These are phyloP conservation scores for Cyclargus thomasi DNA, from an alignment of 1,140 invertebrate genomes.

Conservation along the genomic window DNA sequence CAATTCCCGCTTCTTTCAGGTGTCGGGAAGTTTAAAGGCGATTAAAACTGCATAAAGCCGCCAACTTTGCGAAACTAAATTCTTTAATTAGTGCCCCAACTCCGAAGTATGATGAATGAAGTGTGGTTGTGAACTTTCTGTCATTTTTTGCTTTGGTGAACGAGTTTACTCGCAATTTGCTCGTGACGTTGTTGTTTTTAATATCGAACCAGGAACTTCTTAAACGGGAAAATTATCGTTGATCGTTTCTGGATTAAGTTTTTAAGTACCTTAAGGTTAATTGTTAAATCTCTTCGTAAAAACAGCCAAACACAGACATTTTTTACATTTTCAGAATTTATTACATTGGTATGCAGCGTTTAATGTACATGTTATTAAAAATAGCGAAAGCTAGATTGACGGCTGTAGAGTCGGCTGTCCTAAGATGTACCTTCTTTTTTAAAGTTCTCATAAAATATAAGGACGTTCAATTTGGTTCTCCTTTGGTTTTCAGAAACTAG, in stretches of 20 bases:
- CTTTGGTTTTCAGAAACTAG: too few relatives aligned
- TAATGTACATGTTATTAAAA: too few relatives aligned
- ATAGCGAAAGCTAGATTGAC: too few relatives aligned
- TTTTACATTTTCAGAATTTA: too few relatives aligned
- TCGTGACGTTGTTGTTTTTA: neutral
- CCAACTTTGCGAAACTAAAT: slow-evolving; percentile 28
- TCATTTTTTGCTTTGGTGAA: slow-evolving; percentile 2
- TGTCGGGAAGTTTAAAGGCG: slow-evolving; percentile 31
- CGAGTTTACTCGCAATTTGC: slow-evolving; percentile 11
- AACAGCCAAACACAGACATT: too few relatives aligned
- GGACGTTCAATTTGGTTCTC: too few relatives aligned
- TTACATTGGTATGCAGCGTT: too few relatives aligned
- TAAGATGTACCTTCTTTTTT: too few relatives aligned
- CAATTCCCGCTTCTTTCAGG: slow-evolving; percentile 35
- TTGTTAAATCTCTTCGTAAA: too few relatives aligned
- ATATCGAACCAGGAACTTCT: neutral
- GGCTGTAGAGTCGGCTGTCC: too few relatives aligned
- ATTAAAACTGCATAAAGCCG: slow-evolving; percentile 37
- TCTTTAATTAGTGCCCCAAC: slow-evolving; percentile 23
- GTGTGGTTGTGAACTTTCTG: slow-evolving; percentile 4
- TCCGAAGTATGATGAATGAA: slow-evolving; percentile 22
- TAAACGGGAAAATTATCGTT: neutral
- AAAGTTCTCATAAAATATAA: too few relatives aligned
- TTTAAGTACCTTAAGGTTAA: too few relatives aligned
- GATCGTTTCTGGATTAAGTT: neutral